Conservation (phyloP, 2,888 invertebrate species). For the Volucella inanis region DNA sequence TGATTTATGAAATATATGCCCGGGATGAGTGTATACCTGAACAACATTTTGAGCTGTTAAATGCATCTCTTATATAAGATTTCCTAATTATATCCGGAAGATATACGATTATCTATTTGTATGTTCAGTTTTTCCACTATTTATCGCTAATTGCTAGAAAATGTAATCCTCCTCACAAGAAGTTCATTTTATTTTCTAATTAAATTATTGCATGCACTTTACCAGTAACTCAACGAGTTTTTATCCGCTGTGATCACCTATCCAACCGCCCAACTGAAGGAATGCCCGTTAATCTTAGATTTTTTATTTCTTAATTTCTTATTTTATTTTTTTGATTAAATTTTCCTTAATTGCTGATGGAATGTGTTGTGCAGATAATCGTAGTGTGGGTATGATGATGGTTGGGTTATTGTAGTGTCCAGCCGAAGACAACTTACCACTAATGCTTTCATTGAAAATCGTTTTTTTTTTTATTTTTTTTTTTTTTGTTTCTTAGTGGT, state of each 20-base stretch:
- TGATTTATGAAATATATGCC: no score
- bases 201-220: constrained; percentile 66
- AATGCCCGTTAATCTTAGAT: constrained; percentile 65
- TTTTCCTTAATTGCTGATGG: constrained; percentile 67
- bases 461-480: constrained; percentile 41
- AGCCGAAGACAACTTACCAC: constrained; percentile 22
- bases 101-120: constrained; percentile 6
- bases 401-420: constrained; percentile 1
- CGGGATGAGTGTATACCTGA: constrained; percentile 13
- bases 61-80: neutral
- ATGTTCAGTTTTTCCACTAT: constrained; percentile 48
- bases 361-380: constrained; percentile 16
- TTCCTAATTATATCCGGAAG: constrained; percentile 56
- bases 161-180: constrained; percentile 49
- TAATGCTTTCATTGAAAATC: constrained; percentile 65
- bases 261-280: constrained; percentile 20
- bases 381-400: neutral
- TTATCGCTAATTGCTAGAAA: constrained; percentile 72
- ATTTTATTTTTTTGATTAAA: constrained; percentile 42
- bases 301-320: constrained; percentile 43
- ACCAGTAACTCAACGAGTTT: constrained; percentile 42
- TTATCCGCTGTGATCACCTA: constrained; percentile 6
- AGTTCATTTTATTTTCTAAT: constrained; percentile 51
- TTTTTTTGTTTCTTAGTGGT: neutral
- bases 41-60: neutral